phyloP scores from a whole-genome alignment of 2,113 vertebrate species.

The Notechis scutatus region DNA sequence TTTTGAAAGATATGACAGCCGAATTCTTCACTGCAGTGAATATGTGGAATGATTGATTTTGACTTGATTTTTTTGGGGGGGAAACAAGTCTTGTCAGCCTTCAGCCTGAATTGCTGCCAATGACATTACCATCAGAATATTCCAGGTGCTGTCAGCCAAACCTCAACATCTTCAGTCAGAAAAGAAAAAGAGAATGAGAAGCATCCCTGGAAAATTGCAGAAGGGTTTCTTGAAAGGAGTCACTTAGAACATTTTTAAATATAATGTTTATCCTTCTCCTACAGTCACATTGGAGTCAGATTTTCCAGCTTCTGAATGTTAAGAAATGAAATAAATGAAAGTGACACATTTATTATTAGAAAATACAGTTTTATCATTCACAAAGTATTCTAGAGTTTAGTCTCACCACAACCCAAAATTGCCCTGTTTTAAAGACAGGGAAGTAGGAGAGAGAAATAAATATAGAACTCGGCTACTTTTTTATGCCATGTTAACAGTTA shows the following conservation, averaged over 20 bases:
- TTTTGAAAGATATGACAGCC: conserved; percentile 62
- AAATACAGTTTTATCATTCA: background rate
- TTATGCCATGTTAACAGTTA: background rate
- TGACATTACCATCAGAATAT: conserved; percentile 54
- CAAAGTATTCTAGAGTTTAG: background rate
- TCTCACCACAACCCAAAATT: background rate
- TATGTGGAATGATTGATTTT: conserved; percentile 61
- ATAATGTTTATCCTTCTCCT: conserved; percentile 28
- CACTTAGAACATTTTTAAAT: conserved; percentile 48
- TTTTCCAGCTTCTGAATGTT: background rate
- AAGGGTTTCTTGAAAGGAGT: conserved; percentile 46
- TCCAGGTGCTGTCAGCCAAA: conserved; percentile 62
- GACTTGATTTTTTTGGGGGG: conserved; percentile 49
- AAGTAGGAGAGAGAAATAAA: background rate
- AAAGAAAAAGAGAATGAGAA: conserved; percentile 28
- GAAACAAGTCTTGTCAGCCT: conserved; percentile 63
- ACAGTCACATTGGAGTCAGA: background rate
- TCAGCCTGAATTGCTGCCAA: conserved; percentile 58
- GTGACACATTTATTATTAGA: background rate
- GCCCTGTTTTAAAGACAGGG: background rate
- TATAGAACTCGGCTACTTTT: background rate
- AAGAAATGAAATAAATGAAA: background rate
- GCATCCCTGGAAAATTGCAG: conserved; percentile 39
- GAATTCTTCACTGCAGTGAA: conserved; percentile 60
- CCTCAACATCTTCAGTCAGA: conserved; percentile 57